Percentiles rank a stretch among this genome's conserved stretches.
phyloP scores from a whole-genome alignment of 2,113 vertebrate species.

The Pagrus major region DNA sequence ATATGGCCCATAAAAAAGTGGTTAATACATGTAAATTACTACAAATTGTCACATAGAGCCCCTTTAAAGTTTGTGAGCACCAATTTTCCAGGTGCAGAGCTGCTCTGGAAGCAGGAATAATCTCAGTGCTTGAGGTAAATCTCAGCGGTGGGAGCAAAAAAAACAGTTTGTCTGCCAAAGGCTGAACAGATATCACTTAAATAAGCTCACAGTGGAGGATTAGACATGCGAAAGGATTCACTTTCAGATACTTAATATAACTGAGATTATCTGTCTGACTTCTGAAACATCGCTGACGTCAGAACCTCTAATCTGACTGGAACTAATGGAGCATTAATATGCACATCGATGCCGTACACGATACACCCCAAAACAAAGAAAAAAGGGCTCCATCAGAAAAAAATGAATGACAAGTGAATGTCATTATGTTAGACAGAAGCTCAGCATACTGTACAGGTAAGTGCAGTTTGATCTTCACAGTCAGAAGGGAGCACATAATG shows the following conservation, averaged over 20 bases:
- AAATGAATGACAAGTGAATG: background rate
- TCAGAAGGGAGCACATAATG: no score
- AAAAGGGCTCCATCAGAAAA: background rate
- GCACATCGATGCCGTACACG: background rate
- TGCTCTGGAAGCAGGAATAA: constrained; percentile 1
- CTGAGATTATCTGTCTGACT: constrained; percentile 22
- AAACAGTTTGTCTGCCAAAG: constrained; percentile 2
- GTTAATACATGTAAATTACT: no score
- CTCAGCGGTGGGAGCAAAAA: background rate
- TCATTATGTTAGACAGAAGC: background rate
- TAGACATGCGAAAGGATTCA: constrained; percentile 23
- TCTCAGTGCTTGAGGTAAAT: constrained; percentile 7
- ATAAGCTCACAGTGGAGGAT: constrained; percentile 23
- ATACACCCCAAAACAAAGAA: background rate
- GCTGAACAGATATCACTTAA: background rate
- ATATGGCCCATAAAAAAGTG: no score
- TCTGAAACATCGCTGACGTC: constrained; percentile 6
- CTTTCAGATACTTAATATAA: constrained; percentile 9
- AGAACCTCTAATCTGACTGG: constrained; percentile 16
- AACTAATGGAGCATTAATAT: constrained; percentile 26
- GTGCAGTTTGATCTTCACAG: no score
- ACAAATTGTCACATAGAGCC: no score
- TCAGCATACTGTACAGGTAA: no score
- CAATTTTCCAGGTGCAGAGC: background rate
- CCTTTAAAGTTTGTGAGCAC: background rate